A percentile compares a stretch with the other conserved stretches of the same genome.
Evolutionary conservation across 2,113 vertebrate species (phyloP).

Genomic region (Jacana jacana): DNA sequence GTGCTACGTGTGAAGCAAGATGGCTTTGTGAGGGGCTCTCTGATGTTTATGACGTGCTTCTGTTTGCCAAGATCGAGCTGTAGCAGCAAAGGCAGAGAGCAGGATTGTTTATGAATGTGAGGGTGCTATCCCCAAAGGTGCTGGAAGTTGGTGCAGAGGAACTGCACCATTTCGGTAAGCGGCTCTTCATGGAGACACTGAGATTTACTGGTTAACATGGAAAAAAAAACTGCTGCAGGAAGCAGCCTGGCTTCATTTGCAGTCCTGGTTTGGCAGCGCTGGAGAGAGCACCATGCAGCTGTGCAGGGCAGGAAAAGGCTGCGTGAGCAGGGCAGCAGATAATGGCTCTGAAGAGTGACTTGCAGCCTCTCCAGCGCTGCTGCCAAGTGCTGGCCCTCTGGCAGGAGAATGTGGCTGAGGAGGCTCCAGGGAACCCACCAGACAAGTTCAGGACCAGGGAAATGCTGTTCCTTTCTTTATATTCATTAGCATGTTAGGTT

Average conservation of each 20-base stretch:
- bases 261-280: slow-evolving; percentile 19
- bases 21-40: not conserved
- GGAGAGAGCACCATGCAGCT: slow-evolving; percentile 35
- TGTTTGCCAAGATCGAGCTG: not conserved
- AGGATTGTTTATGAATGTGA: not conserved
- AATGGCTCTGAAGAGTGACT: not conserved
- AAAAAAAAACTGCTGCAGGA: slow-evolving; percentile 34
- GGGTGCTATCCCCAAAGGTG: not conserved
- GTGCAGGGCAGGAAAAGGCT: slow-evolving; percentile 60
- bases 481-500: not conserved
- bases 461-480: not conserved
- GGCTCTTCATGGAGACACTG: not conserved
- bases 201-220: slow-evolving; percentile 34
- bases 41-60: not conserved
- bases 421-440: not conserved
- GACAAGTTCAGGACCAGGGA: not conserved
- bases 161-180: not conserved
- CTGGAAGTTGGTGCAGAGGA: not conserved
- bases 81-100: not conserved
- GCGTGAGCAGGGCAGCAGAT: slow-evolving; percentile 22
- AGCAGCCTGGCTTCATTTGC: slow-evolving; percentile 33
- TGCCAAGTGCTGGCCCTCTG: not conserved
- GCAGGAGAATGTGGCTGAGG: not conserved
- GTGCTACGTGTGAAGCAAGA: not conserved
- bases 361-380: not conserved